phyloP scores from a whole-genome alignment of 2,113 vertebrate genomes.

The Carassius gibelio region DNA sequence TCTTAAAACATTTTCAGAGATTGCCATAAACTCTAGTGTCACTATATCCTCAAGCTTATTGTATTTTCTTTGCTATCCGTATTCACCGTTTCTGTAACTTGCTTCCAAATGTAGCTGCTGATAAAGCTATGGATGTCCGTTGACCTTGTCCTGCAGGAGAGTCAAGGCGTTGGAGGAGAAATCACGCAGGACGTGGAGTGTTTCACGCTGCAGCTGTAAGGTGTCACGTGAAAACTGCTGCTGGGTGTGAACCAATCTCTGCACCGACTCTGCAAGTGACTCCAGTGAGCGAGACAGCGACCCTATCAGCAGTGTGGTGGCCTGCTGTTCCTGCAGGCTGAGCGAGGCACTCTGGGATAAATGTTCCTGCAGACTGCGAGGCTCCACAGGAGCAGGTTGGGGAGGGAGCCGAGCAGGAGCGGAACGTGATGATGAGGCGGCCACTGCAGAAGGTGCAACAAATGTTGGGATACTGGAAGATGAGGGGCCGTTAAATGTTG shows the following conservation, averaged over 20 bases:
- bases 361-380: slow-evolving; percentile 38
- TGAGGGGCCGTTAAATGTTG: slow-evolving; percentile 6
- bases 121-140: slow-evolving; percentile 42
- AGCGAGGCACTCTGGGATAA: slow-evolving; percentile 67
- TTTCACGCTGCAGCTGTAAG: slow-evolving; percentile 73
- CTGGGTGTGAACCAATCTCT: slow-evolving; percentile 75
- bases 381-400: slow-evolving; percentile 1
- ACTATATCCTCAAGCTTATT: slow-evolving; percentile 6
- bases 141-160: slow-evolving; percentile 71
- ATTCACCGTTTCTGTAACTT: slow-evolving; percentile 2
- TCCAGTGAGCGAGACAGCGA: slow-evolving; percentile 75
- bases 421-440: neutral
- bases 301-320: slow-evolving; percentile 69
- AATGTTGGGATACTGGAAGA: neutral
- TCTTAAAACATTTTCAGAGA: neutral
- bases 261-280: slow-evolving; percentile 70
- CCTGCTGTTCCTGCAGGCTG: slow-evolving; percentile 76
- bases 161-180: slow-evolving; percentile 71
- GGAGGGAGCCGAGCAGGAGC: neutral
- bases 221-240: slow-evolving; percentile 76
- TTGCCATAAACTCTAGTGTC: slow-evolving; percentile 31
- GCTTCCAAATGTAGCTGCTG: neutral
- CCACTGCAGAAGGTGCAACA: neutral
- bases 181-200: slow-evolving; percentile 72
- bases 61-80: neutral